Evolutionary conservation across 1,140 invertebrate genomes (phyloP), one percentile per base, ranked within the genome.

Genomic region (Sinella curviseta): DNA sequence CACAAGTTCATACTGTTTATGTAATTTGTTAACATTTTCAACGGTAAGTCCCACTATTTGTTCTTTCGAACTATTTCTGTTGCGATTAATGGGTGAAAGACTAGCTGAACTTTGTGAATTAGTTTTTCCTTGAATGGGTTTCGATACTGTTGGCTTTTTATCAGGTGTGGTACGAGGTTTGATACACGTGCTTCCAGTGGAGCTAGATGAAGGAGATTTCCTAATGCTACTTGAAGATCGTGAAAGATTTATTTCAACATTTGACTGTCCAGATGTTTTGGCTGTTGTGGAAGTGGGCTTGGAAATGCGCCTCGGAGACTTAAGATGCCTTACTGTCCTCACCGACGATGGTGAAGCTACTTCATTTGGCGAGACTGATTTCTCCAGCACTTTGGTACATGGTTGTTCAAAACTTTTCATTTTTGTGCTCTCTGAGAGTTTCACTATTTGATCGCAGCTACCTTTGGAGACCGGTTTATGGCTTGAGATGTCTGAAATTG

Each of bases 401-500:
- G 65, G 31, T 8, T 33, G 26, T 12, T 70, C 24, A 70, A 70
- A 48, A 20, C 8, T 12, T 8, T 20, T 8, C 8, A 8, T 48
- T 48, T 48, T 48, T 48, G 20, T 20, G 20, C 8, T 12, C 2
- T 70, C 65, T 30, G 31, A 31, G n/a, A 33, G 65, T 30, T 70
- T 70, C 4, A 14, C 8, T 8, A 70, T 3, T 14, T 70, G 65
- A 30, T 70, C 65, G 24, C 8, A 31, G 31, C 65, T 70, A 8
- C 65, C 8, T 75, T 65, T 17, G 24, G 78, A 79, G 28, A 31
- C 34, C 2, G 74, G 73, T 75, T 79, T 79, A 65, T 79, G 48
- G 33, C 65, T 80, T 3, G 79, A 80, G 24, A 77, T 75, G 70
- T 80, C 79, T 17, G 79, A 80, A 77, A 80, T 77, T 12, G 79